Conservation (phyloP, 2,113 vertebrate genomes). For the Opisthocomus hoazin region DNA sequence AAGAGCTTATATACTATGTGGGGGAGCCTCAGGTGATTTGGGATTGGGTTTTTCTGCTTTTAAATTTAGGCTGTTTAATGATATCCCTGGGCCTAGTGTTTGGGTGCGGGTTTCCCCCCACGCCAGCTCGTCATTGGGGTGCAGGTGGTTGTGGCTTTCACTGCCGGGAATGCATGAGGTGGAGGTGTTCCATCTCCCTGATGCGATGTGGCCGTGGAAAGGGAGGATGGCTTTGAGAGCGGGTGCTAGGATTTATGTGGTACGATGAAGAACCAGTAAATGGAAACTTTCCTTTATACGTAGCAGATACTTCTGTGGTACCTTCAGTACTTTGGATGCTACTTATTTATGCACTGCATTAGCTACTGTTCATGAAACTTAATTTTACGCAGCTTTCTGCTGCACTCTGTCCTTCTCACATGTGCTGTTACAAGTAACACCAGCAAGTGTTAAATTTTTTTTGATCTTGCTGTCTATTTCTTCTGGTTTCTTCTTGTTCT, state of each 20-base stretch:
- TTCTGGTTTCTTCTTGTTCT: background rate
- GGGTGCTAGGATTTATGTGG: accelerated
- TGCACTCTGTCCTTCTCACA: background rate
- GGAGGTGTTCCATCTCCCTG: background rate
- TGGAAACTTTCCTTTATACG: background rate
- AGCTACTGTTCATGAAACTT: background rate
- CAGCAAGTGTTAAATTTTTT: background rate
- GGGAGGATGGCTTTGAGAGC: background rate
- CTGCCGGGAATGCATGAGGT: background rate
- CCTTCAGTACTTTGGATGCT: no score
- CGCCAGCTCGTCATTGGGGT: background rate
- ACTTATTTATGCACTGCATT: background rate
- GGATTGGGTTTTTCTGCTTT: background rate
- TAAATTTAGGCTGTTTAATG: background rate
- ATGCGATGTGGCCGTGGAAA: accelerated
- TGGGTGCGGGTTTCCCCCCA: background rate
- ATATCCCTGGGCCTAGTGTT: background rate
- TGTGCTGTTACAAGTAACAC: background rate
- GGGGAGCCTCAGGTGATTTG: background rate
- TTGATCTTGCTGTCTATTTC: background rate
- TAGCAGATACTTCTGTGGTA: background rate
- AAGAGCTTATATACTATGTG: background rate
- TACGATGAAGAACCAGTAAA: background rate
- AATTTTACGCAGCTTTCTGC: background rate
- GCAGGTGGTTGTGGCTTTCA: accelerated